Percentiles rank a stretch among this genome's conserved stretches.
Evolutionary conservation across 1,140 invertebrate genomes (phyloP).

Genomic region (Latrodectus geometricus): DNA sequence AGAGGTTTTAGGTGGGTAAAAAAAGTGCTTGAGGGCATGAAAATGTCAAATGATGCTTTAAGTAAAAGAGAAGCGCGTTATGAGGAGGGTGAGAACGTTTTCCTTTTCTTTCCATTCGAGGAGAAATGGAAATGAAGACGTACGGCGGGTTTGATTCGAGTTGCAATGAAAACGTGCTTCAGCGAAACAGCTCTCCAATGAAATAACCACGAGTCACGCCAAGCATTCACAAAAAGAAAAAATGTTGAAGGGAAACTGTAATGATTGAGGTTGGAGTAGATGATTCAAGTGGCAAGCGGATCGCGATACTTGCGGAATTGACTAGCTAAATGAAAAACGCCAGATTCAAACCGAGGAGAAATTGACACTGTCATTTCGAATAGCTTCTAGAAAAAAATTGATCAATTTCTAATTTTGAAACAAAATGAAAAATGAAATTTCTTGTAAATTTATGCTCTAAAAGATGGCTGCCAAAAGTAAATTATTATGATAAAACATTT

Average conservation of each 20-base stretch:
- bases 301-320: too few relatives aligned
- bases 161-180: background rate
- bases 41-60: slow-evolving; percentile 54
- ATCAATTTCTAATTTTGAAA: background rate
- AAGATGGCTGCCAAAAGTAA: too few relatives aligned
- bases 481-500: too few relatives aligned
- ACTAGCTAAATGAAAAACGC: too few relatives aligned
- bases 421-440: background rate
- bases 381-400: background rate
- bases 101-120: slow-evolving; percentile 10
- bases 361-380: background rate
- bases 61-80: background rate
- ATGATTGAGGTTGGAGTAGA: too few relatives aligned
- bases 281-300: too few relatives aligned
- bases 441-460: background rate
- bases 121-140: slow-evolving; percentile 53
- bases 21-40: slow-evolving; percentile 27
- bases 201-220: too few relatives aligned
- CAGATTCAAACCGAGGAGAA: background rate
- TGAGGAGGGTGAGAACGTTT: slow-evolving; percentile 13
- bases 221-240: too few relatives aligned
- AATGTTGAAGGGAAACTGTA: too few relatives aligned
- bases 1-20: slow-evolving; percentile 2
- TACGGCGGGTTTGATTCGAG: background rate
- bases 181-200: too few relatives aligned